Conservation (phyloP, 2,113 vertebrate genomes). For the Brachyistius frenatus region DNA sequence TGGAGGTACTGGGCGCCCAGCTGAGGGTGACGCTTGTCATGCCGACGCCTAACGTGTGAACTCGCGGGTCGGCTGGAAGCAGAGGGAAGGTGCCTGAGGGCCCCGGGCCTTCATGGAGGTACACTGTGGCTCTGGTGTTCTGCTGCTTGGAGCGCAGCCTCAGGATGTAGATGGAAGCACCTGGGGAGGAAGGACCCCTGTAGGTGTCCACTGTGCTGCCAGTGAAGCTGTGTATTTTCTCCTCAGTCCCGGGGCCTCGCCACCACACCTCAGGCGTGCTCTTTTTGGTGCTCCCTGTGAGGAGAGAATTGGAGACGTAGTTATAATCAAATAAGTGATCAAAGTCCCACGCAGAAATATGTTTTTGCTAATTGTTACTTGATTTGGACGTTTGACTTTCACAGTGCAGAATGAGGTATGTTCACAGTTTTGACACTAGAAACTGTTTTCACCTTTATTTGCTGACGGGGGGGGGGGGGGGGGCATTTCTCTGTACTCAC, state of each 20-base stretch:
- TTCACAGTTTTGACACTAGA: too few relatives aligned
- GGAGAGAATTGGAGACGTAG: background rate
- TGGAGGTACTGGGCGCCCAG: slow-evolving; percentile 88
- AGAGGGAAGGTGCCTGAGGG: slow-evolving; percentile 85
- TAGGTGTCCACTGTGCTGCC: slow-evolving; percentile 88
- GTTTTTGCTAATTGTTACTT: too few relatives aligned
- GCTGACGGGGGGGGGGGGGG: too few relatives aligned
- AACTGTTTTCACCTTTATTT: too few relatives aligned
- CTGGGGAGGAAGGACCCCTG: slow-evolving; percentile 78
- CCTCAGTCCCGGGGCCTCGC: slow-evolving; percentile 77
- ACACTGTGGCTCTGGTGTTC: slow-evolving; percentile 84
- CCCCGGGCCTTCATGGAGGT: slow-evolving; percentile 82
- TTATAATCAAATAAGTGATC: background rate
- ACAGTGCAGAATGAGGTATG: background rate
- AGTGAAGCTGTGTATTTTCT: slow-evolving; percentile 86
- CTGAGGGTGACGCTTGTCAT: slow-evolving; percentile 90
- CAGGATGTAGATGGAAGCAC: slow-evolving; percentile 86
- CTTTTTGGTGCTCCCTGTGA: slow-evolving; percentile 83
- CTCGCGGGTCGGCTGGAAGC: slow-evolving; percentile 85
- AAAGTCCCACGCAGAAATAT: background rate
- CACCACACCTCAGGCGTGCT: slow-evolving; percentile 85
- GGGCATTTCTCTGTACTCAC: too few relatives aligned
- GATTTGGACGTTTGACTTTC: background rate
- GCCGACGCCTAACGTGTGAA: slow-evolving; percentile 85
- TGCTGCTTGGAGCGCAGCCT: slow-evolving; percentile 86